A percentile compares a stretch with the other conserved stretches of the same genome.
Evolutionary conservation across 2,113 vertebrate genomes (phyloP).

Genomic region (Microtus richardsoni): DNA sequence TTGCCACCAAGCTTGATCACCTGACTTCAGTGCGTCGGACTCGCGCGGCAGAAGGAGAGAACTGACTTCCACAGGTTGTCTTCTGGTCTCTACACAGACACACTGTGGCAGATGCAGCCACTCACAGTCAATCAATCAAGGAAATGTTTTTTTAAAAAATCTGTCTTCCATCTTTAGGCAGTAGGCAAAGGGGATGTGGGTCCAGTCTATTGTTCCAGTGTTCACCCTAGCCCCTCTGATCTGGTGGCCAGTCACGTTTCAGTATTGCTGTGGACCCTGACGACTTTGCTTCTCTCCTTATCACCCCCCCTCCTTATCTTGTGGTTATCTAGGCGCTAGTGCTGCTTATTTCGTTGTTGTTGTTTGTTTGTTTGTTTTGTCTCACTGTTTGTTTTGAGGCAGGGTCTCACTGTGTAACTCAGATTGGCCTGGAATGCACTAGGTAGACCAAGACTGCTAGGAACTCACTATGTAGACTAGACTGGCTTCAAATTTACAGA

Average conservation of each 20-base stretch:
- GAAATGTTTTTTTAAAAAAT: not conserved
- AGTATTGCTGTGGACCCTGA: too few species aligned
- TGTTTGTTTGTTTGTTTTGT: not conserved
- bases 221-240: not conserved
- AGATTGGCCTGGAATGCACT: not conserved
- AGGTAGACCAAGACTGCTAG: not conserved
- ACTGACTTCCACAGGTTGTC: not conserved
- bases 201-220: not conserved
- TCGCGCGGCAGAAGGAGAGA: not conserved
- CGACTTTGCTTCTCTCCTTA: too few species aligned
- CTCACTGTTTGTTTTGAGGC: not conserved
- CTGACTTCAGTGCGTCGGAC: not conserved
- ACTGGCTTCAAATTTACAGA: not conserved
- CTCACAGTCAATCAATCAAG: not conserved
- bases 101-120: not conserved
- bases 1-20: not conserved
- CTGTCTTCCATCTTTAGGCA: not conserved
- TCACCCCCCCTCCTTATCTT: not conserved
- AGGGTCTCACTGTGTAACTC: not conserved
- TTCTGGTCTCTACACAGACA: not conserved
- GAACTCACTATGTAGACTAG: not conserved
- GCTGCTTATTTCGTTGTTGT: not conserved
- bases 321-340: not conserved
- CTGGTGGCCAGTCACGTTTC: not conserved
- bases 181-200: not conserved